Evolutionary conservation across 2,797 vertebrate genomes (phyloP).

Genomic region (Aplochiton taeniatus): DNA sequence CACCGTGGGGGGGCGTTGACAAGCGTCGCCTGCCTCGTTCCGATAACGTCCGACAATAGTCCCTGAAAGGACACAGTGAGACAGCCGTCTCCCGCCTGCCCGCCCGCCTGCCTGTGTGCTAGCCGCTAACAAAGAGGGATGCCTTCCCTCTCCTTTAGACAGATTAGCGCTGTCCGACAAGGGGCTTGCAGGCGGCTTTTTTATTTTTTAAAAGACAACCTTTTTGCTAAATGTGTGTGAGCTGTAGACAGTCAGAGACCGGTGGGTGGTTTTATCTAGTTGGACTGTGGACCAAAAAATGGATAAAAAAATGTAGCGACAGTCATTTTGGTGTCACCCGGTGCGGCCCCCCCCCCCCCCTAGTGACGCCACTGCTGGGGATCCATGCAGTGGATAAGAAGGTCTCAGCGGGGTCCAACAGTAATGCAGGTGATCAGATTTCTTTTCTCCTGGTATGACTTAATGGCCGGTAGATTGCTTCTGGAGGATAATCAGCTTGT

Average conservation of each 20-base stretch:
- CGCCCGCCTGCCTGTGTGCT: conserved; percentile 65
- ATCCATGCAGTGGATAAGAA: too few relatives aligned
- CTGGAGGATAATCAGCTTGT: too few relatives aligned
- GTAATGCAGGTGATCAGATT: neutral
- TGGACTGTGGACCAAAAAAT: too few relatives aligned
- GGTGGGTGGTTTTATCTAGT: too few relatives aligned
- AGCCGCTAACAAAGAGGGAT: conserved; percentile 69
- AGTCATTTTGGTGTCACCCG: too few relatives aligned
- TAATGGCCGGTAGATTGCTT: neutral
- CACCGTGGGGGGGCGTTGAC: conserved; percentile 50
- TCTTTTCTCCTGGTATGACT: conserved; percentile 10
- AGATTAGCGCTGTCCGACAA: conserved; percentile 71
- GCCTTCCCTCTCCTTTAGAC: conserved; percentile 66
- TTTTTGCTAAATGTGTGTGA: conserved; percentile 71
- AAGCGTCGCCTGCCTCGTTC: conserved; percentile 70
- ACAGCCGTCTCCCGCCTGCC: conserved; percentile 67
- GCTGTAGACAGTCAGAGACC: too few relatives aligned
- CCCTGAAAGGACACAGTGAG: conserved; percentile 81
- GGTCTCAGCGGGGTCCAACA: too few relatives aligned
- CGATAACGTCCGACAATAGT: conserved; percentile 85
- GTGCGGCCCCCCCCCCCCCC: too few relatives aligned
- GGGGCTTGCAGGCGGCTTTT: conserved; percentile 46
- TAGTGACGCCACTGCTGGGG: too few relatives aligned
- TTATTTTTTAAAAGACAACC: conserved; percentile 13
- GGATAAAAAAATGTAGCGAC: too few relatives aligned